Percentiles rank a stretch among this genome's conserved stretches.
These are phyloP conservation scores for Cyphomyrus discorhynchus DNA, from an alignment of 2,113 vertebrate genomes.

Conservation along the genomic window DNA sequence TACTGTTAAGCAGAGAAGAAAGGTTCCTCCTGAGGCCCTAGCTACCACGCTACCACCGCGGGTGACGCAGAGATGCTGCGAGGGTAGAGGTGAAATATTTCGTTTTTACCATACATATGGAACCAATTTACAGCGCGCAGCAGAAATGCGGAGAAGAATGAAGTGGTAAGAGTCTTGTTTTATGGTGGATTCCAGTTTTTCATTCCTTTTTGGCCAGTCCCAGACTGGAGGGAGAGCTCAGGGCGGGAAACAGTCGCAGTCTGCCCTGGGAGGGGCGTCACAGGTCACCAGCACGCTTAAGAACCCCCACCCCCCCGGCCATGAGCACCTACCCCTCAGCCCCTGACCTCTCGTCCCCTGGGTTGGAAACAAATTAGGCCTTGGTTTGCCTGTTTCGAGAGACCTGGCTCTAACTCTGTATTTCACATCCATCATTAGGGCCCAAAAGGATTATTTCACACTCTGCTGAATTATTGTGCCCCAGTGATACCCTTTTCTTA, in stretches of 20 bases:
- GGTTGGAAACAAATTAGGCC: slow-evolving; percentile 36
- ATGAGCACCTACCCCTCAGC: not conserved
- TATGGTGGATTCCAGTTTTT: not conserved
- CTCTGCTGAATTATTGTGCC: not conserved
- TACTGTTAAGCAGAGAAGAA: not conserved
- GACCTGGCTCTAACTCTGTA: slow-evolving; percentile 25
- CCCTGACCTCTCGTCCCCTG: not conserved
- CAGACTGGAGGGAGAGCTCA: slow-evolving; percentile 14
- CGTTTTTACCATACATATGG: not conserved
- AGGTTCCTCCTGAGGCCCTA: not conserved
- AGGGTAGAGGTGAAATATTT: not conserved
- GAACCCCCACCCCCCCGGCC: not conserved
- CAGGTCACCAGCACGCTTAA: slow-evolving; percentile 23
- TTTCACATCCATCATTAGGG: slow-evolving; percentile 33
- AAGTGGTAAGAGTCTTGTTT: not conserved
- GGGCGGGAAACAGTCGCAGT: slow-evolving; percentile 32
- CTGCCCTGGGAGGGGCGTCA: slow-evolving; percentile 29
- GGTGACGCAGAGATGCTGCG: not conserved
- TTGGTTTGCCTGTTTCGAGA: slow-evolving; percentile 31
- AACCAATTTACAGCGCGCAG: not conserved
- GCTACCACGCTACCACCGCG: not conserved
- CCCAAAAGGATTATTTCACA: not conserved
- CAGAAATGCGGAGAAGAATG: not conserved
- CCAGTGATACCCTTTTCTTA: not conserved
- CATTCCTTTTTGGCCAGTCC: not conserved